Base-by-base conservation (phyloP, 2,797 vertebrate genomes). In the Halcyon chelicuti region DNA sequence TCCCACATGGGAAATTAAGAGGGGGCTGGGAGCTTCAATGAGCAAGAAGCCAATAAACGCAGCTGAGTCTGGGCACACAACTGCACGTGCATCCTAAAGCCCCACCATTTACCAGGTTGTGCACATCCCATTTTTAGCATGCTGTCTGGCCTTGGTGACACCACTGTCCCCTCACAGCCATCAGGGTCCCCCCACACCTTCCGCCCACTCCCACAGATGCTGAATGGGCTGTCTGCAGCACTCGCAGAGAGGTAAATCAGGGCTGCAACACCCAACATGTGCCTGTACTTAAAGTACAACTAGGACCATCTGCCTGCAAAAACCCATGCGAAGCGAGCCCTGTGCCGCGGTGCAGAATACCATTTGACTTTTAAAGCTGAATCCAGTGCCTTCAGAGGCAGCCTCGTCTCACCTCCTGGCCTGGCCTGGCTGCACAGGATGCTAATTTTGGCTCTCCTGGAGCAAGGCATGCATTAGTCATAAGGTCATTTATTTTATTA, bases 381-480 rank as follows among this genome's bases (percentile, higher is more conserved):
- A 39, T 8, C 10, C 65, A 33, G 10, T n/a, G 8, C 76, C 79
- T 92, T 65, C 61, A 54, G 66, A 73, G n/a, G 46, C 49, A 87
- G 88, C 89, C 86, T 77, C 76, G 35, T 18, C 51, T 89, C 80
- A 89, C 74, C 63, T 37, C 79, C 62, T 35, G 46, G 61, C 62
- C 73, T 73, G 72, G 66, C 58, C 73, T 47, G 51, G 51, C 68
- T 61, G 63, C 44, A 14, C 62, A 65, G 35, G 29, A 78, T 47
- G 73, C 35, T 86, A 81, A 88, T 94, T 94, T 70, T n/a, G 52
- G 73, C 51, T 94, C 28, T 70, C 47, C 70, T 60, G 58, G 46
- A 73, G 51, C 3, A 39, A 75, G 3, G 13, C 46, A 62, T 9
- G 79, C 82, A 93, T 94, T 96, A 94, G 73, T 96, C 96, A 96